Percentiles rank a stretch among this genome's conserved stretches.
Evolutionary conservation across 2,113 vertebrate genomes (phyloP).

Genomic region (Neolamprologus modestus): DNA sequence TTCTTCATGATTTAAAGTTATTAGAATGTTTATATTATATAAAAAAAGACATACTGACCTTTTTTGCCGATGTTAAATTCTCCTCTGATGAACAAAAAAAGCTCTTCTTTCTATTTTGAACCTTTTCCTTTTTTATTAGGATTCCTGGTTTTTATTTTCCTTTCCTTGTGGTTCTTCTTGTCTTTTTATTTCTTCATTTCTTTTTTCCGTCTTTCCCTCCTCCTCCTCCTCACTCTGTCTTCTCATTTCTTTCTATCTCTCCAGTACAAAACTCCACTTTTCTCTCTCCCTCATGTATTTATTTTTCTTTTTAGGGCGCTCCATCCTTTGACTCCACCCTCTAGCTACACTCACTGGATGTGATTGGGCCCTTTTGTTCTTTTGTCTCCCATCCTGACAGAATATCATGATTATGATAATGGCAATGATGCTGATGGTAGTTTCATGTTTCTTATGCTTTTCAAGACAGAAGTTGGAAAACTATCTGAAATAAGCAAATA

Average conservation of each 20-base stretch:
- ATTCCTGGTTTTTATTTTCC: background rate
- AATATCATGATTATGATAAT: background rate
- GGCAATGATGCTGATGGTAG: background rate
- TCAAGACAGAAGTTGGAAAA: background rate
- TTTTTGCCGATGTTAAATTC: background rate
- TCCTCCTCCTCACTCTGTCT: background rate
- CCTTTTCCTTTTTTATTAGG: background rate
- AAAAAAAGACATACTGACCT: background rate
- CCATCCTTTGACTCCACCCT: constrained; percentile 20
- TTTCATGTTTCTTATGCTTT: background rate
- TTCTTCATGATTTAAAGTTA: rapidly evolving
- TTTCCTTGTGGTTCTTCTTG: background rate
- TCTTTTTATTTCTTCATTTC: background rate
- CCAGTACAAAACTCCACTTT: background rate
- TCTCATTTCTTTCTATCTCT: background rate
- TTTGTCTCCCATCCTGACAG: background rate
- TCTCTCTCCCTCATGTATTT: background rate
- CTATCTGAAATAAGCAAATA: background rate
- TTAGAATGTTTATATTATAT: background rate
- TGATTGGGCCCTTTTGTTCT: constrained; percentile 2
- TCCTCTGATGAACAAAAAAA: background rate
- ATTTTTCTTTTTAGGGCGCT: background rate
- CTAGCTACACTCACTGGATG: background rate
- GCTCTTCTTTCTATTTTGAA: background rate
- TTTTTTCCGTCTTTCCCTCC: background rate